Percentiles rank a stretch among this genome's conserved stretches.
phyloP scores from a whole-genome alignment of 2,113 vertebrate genomes.

The Pteropus alecto region DNA sequence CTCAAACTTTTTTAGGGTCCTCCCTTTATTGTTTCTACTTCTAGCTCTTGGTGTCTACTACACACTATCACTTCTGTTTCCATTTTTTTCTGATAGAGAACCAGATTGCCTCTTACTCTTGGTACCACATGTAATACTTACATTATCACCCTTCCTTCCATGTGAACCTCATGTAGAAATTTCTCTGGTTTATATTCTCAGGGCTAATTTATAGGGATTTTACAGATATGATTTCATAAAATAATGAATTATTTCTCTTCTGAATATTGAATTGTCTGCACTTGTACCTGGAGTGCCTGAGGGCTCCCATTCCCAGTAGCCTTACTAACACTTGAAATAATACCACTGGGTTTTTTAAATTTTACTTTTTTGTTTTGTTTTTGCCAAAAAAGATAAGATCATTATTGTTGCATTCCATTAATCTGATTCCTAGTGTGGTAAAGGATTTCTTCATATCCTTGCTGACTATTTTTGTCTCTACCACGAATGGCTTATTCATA shows the following conservation, averaged over 20 bases:
- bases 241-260: not conserved
- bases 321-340: not conserved
- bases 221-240: not conserved
- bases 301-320: not conserved
- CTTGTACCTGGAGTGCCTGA: not conserved
- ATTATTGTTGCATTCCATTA: not conserved
- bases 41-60: not conserved
- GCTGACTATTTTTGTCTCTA: not conserved
- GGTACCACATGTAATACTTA: not conserved
- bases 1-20: not conserved
- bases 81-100: not conserved
- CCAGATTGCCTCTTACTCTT: not conserved
- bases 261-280: not conserved
- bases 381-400: not conserved
- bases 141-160: not conserved
- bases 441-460: not conserved
- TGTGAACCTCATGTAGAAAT: not conserved
- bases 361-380: not conserved
- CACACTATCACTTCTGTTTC: not conserved
- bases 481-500: not conserved
- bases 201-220: not conserved
- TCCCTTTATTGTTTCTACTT: not conserved
- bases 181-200: not conserved
- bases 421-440: not conserved
- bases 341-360: not conserved